These are phyloP conservation scores for Adineta ricciae DNA, from an alignment of 2,888 invertebrate species.

Conservation along the genomic window DNA sequence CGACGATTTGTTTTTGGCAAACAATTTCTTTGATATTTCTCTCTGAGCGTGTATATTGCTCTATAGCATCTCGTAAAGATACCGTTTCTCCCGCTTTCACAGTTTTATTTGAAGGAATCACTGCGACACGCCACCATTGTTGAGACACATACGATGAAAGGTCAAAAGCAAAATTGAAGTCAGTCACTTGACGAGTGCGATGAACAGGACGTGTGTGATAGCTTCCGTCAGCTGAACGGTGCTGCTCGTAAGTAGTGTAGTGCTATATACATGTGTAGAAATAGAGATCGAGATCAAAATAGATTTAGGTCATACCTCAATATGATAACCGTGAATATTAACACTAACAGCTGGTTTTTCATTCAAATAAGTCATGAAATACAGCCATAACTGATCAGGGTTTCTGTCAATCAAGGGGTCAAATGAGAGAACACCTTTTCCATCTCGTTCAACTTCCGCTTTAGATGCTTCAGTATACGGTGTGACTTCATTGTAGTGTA, in stretches of 20 bases:
- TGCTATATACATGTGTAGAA: neutral
- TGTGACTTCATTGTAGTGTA: neutral
- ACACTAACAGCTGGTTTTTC: neutral
- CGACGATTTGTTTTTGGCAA: neutral
- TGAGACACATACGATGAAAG: neutral
- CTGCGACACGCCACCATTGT: neutral
- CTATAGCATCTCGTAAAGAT: neutral
- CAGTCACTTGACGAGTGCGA: neutral
- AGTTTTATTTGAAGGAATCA: neutral
- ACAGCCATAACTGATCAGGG: neutral
- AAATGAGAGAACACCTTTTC: neutral
- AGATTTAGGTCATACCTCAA: neutral
- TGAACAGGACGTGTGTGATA: neutral
- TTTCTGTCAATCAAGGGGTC: neutral
- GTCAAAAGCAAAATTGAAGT: neutral
- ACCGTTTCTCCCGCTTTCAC: neutral
- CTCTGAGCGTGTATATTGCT: neutral
- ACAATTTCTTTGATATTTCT: neutral
- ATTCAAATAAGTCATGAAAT: slow-evolving; percentile 9
- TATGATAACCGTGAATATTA: slow-evolving; percentile 11
- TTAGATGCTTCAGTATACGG: neutral
- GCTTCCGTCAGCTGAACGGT: neutral
- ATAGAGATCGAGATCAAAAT: neutral
- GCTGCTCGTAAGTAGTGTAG: neutral
- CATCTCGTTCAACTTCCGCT: neutral